A percentile compares a stretch with the other conserved stretches of the same genome.
Evolutionary conservation across 30 jellyfish, hydroid and myxozoan species (phyloP).

Genomic region (Cassiopea xamachana): DNA sequence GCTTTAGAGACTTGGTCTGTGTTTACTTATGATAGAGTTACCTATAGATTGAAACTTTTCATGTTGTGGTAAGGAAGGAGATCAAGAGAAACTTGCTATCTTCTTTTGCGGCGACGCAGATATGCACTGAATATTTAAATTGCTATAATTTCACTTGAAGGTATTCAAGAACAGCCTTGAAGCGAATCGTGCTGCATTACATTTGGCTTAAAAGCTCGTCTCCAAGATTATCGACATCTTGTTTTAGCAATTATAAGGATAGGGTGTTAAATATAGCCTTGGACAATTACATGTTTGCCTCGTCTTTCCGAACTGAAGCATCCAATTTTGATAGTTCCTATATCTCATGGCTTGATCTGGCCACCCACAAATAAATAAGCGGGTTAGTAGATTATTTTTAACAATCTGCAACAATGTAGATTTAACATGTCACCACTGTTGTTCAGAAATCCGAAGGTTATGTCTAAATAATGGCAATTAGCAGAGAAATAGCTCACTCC

Average conservation of each 20-base stretch:
- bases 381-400: constrained; percentile 12
- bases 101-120: no score
- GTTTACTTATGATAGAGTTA: no score
- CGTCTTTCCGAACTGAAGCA: constrained; percentile 5
- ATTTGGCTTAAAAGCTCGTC: not conserved
- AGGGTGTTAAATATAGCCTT: not conserved
- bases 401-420: constrained; percentile 7
- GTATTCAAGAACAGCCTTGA: not conserved
- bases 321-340: constrained; percentile 1
- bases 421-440: not conserved
- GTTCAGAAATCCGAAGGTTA: not conserved
- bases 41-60: no score
- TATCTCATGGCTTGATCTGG: constrained; percentile 8
- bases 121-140: no score
- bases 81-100: no score
- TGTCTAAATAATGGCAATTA: not conserved
- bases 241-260: not conserved
- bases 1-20: no score
- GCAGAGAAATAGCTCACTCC: not conserved
- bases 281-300: constrained; percentile 14
- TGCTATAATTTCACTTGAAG: not conserved
- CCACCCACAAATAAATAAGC: constrained; percentile 41
- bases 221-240: not conserved
- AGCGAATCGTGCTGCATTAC: not conserved
- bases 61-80: no score